phyloP scores from a whole-genome alignment of 2,888 invertebrate species.

The Galeopsomyia nigrocyanea region DNA sequence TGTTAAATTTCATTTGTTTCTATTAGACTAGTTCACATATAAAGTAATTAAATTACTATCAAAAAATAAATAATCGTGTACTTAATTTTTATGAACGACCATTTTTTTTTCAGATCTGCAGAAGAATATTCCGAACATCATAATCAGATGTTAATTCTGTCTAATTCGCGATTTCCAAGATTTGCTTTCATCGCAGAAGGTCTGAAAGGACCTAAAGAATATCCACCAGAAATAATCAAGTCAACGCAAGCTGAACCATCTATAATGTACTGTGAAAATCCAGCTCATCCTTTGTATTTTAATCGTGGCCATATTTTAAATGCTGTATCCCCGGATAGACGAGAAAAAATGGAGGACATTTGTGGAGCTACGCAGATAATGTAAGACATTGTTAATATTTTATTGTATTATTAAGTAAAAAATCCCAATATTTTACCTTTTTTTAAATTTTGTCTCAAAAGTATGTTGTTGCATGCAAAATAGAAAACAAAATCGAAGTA shows the following conservation, averaged over 20 bases:
- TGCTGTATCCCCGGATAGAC: slow-evolving; percentile 57
- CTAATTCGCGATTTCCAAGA: slow-evolving; percentile 57
- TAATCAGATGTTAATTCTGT: slow-evolving; percentile 64
- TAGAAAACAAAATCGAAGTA: neutral
- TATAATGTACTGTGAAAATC: slow-evolving; percentile 63
- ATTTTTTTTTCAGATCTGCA: slow-evolving; percentile 54
- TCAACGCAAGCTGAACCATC: slow-evolving; percentile 58
- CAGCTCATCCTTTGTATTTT: slow-evolving; percentile 58
- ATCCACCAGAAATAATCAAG: slow-evolving; percentile 63
- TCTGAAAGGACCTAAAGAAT: slow-evolving; percentile 59
- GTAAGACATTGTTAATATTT: slow-evolving; percentile 45
- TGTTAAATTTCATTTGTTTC: slow-evolving; percentile 4
- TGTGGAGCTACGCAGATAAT: slow-evolving; percentile 56
- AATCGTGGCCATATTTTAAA: slow-evolving; percentile 57
- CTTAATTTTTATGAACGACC: neutral
- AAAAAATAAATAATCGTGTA: slow-evolving; percentile 25
- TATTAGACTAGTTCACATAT: neutral
- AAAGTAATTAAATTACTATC: too few relatives aligned
- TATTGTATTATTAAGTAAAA: neutral
- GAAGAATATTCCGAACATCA: slow-evolving; percentile 61
- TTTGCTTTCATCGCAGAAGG: slow-evolving; percentile 58
- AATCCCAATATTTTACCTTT: neutral
- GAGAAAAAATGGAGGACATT: slow-evolving; percentile 62
- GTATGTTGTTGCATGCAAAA: neutral
- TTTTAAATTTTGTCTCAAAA: neutral